Base-by-base conservation (phyloP, 2,797 vertebrate species). In the Melanotaenia maccullochi region DNA sequence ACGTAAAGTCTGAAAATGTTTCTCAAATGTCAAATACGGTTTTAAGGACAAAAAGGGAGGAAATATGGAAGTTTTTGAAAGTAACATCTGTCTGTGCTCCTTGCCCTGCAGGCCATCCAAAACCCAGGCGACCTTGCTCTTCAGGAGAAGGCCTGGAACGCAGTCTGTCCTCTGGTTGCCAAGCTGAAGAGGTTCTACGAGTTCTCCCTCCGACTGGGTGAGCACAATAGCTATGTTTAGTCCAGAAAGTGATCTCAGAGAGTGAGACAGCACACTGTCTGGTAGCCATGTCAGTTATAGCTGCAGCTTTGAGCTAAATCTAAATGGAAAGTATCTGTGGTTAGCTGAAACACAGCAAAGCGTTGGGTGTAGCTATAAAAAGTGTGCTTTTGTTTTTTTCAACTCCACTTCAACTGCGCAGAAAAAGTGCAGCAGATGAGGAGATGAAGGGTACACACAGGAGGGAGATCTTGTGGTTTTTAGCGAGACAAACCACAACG, bases 121-220 rank as follows among this genome's bases (percentile, higher is more conserved):
- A 96, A 96, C 86, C 96, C 96, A 30, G 95, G 94, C 16, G 96
- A 97, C 90, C 93, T 96, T 40, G 94, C 94, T 83, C 93, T 97
- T 35, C 96, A 97, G 90, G 96, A 97, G 87, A 96, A 95, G 82
- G 96, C 96, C 56, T 97, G 96, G 96, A 95, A 96, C 1, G 96
- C 96, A 4, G 96, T 97, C 76, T 97, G 96, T 86, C 96, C 96
- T 54, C 91, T 97, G 22, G 96, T 97, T 84, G 95, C 96, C 81
- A 97, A 97, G 79, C 95, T 97, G 82, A 97, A 97, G 82, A 93
- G 96, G 20, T 97, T 97, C 89, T 97, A 97, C 0, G 96, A 97
- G 92, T 97, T 97, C 83, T 97, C 96, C 24, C 95, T 97, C 36
- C 85, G 96, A 72, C 89, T 97, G 88, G 96, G 96, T 97, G 81